Percentiles rank a stretch among this genome's conserved stretches.
These are phyloP conservation scores for Aphis gossypii DNA, from an alignment of 1,140 invertebrate species.

Conservation along the genomic window DNA sequence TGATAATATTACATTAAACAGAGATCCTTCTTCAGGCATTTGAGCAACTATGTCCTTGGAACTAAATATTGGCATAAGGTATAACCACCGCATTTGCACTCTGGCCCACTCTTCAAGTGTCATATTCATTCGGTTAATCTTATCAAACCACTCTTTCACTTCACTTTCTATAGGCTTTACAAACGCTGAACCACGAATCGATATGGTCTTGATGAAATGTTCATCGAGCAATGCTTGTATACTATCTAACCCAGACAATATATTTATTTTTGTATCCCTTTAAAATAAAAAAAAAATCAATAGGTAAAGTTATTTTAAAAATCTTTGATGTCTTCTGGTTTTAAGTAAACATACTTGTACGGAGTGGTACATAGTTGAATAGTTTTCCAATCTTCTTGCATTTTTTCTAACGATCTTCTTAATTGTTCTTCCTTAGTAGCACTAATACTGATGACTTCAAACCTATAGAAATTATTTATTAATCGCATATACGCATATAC, in stretches of 20 bases:
- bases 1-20: constrained; percentile 69
- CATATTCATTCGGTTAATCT: constrained; percentile 77
- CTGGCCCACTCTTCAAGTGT: constrained; percentile 89
- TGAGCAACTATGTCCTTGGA: constrained; percentile 92
- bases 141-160: constrained; percentile 83
- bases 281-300: constrained; percentile 58
- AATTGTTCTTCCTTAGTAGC: constrained; percentile 87
- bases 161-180: constrained; percentile 87
- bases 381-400: constrained; percentile 85
- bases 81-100: constrained; percentile 89
- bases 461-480: constrained; percentile 63
- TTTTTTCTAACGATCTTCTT: constrained; percentile 79
- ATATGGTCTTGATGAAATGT: constrained; percentile 86
- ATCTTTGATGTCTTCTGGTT: neutral
- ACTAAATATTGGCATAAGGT: constrained; percentile 90
- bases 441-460: constrained; percentile 86
- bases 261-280: constrained; percentile 77
- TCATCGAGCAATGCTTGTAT: constrained; percentile 87
- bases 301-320: constrained; percentile 32
- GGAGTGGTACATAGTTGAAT: constrained; percentile 75
- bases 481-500: neutral
- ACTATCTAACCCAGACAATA: constrained; percentile 83
- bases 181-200: constrained; percentile 90
- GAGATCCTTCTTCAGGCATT: constrained; percentile 87
- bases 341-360: constrained; percentile 68